These are phyloP conservation scores for Centruroides vittatus DNA, from an alignment of 1,140 invertebrate species.

Conservation along the genomic window DNA sequence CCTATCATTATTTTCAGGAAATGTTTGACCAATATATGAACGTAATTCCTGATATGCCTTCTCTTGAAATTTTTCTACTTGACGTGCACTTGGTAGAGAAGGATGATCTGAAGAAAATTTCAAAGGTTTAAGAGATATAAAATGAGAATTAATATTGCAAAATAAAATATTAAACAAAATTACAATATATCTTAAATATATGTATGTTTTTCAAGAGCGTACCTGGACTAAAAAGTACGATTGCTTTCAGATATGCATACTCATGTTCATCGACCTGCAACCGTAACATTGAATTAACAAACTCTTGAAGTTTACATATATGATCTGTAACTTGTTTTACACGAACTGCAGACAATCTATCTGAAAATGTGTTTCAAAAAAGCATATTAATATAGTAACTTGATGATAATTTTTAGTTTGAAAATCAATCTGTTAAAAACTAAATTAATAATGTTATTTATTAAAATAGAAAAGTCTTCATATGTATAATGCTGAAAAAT, in stretches of 20 bases:
- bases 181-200: not conserved
- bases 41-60: slow-evolving; percentile 53
- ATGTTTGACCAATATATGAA: slow-evolving; percentile 37
- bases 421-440: no score
- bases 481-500: no score
- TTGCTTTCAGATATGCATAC: slow-evolving; percentile 77
- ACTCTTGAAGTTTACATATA: slow-evolving; percentile 66
- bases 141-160: not conserved
- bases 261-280: slow-evolving; percentile 65
- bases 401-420: no score
- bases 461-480: no score
- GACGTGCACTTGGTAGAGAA: slow-evolving; percentile 22
- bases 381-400: not conserved
- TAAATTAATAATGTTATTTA: no score
- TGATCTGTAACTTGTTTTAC: slow-evolving; percentile 63
- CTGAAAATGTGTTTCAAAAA: slow-evolving; percentile 32
- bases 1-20: slow-evolving; percentile 36
- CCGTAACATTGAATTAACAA: slow-evolving; percentile 55
- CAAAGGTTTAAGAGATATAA: not conserved
- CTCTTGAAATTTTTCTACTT: slow-evolving; percentile 54
- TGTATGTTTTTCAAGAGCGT: slow-evolving; percentile 9
- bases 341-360: slow-evolving; percentile 52
- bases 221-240: slow-evolving; percentile 63
- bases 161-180: no score
- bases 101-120: slow-evolving; percentile 18